Evolutionary conservation across 2,113 vertebrate species (phyloP), one percentile per base, ranked within the genome.

Genomic region (Agelaius phoeniceus): DNA sequence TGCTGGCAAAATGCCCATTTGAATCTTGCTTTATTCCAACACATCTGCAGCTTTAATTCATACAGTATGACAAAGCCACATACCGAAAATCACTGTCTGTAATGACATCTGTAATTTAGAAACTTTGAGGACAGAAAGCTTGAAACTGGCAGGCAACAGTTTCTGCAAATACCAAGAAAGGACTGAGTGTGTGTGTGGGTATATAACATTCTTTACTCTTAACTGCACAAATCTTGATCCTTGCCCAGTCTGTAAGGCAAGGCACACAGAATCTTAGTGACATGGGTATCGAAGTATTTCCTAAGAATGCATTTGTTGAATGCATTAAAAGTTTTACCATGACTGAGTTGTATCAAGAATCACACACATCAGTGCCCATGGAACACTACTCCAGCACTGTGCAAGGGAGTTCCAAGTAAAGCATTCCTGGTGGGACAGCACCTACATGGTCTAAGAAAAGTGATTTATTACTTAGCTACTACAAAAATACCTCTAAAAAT

Each of bases 101-200:
- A 92, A 87, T 48, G 71, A 46, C 39, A 86, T 57, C 73, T 75
- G 44, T 87, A 89, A 78, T 89, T 91, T 16, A 75, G 73, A 84
- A 89, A 87, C 39, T 68, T 62, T 7, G 19, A 57, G 20, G 61
- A 89, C 49, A 30, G 20, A 41, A 89, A 91, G 31, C 61, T 75
- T 81, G 57, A 67, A 94, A 71, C 31, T 20, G 35, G 21, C 20
- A 77, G 30, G 39, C 0, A 0, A 73, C 26, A 24, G 22, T 65
- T 90, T 91, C 81, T 84, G 54, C 31, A 76, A 82, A 87, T 37
- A 87, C 15, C 13, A 69, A 54, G 48, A 52, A 18, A 12, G 28
- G 30, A 26, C 43, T 74, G 2, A 0, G 0, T 10, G 14, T 43
- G 12, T 59, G 8, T 44, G 23, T 35, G 59, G 17, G 20, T 30